Evolutionary conservation across 2,113 vertebrate genomes (phyloP), one percentile per base, ranked within the genome.

Genomic region (Euleptes europaea): DNA sequence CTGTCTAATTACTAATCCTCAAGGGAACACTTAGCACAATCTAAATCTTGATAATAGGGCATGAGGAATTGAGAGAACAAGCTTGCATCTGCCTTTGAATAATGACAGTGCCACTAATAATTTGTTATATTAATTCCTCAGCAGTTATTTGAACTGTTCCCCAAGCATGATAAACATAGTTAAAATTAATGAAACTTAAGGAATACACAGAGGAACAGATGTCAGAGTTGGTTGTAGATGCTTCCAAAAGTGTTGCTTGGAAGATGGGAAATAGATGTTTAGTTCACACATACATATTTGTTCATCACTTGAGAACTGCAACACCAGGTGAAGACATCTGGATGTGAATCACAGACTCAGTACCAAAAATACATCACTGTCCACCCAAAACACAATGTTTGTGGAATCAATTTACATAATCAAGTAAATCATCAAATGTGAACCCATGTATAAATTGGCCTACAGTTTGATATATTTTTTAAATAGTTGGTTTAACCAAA

Each of bases 181-280:
- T 93, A 93, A 94, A 94, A 92, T 91, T 82, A 94, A 93, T 88
- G 86, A 89, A 91, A 89, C 33, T 70, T 78, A 86, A 88, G 84
- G 57, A 88, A 88, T 87, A 49, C 87, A 83, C 69, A 74, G 47
- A 87, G 31, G 70, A 92, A 82, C 44, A 81, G 28, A 87, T 87
- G 78, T 74, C 74, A 83, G 28, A 79, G 47, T 71, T 79, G 89
- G 84, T 73, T 88, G 5, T 51, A 67, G 84, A 83, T 83, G 3
- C 51, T 76, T 14, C 65, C 72, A 65, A 81, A 47, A 84, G 35
- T 70, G 3, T 82, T 47, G 4, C 77, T 76, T 54, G 78, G 38
- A 84, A 85, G 40, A 35, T 66, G 1, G 65, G 82, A 1, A 40
- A 71, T 85, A 57, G 60, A 38, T 63, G 19, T 49, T 69, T 19